These are phyloP conservation scores for Nerophis lumbriciformis DNA, from an alignment of 2,113 vertebrate species.

Conservation along the genomic window DNA sequence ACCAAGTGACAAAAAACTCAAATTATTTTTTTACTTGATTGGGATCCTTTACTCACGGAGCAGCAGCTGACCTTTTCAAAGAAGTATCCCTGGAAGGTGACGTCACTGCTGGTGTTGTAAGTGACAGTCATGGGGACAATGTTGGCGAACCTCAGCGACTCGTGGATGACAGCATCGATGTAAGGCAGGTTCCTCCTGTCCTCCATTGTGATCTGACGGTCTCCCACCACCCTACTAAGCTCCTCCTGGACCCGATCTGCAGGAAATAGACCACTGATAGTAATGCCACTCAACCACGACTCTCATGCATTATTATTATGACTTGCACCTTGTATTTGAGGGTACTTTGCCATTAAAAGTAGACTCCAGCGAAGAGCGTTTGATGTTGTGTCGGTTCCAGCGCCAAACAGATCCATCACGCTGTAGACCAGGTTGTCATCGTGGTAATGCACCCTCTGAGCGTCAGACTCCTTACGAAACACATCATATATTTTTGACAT, in stretches of 20 bases:
- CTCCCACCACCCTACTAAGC: constrained; percentile 59
- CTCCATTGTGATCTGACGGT: constrained; percentile 40
- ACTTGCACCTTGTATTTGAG: constrained; percentile 68
- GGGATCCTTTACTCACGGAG: no score
- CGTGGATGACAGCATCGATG: constrained; percentile 69
- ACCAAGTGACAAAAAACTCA: not conserved
- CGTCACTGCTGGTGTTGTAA: constrained; percentile 42
- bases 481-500: not conserved
- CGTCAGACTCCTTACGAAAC: constrained; percentile 24
- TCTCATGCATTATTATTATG: not conserved
- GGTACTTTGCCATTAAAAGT: constrained; percentile 65
- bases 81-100: constrained; percentile 50
- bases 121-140: constrained; percentile 45
- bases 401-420: constrained; percentile 55
- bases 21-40: not conserved
- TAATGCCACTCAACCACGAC: constrained; percentile 16
- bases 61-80: constrained; percentile 26
- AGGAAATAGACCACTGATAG: constrained; percentile 26
- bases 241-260: constrained; percentile 65
- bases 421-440: constrained; percentile 50
- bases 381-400: constrained; percentile 65
- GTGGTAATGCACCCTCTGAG: constrained; percentile 32
- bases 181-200: constrained; percentile 64
- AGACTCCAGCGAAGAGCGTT: constrained; percentile 60
- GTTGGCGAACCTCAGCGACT: constrained; percentile 60